These are phyloP conservation scores for Apotomis betuletana DNA, from an alignment of 2,888 invertebrate genomes.

Conservation along the genomic window DNA sequence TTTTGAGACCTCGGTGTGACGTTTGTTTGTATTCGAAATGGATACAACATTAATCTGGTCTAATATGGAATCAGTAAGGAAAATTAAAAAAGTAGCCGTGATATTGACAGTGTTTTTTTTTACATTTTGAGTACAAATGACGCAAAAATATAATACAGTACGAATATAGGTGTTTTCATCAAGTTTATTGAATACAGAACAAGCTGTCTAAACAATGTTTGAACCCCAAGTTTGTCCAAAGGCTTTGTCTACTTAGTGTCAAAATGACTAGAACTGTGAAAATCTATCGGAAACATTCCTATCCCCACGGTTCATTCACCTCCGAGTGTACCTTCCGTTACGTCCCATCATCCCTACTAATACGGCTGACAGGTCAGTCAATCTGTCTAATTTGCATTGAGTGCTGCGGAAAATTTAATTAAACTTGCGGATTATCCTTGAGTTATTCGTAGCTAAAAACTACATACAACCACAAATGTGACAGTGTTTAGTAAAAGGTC, in stretches of 20 bases:
- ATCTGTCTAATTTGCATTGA: not conserved
- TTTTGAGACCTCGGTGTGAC: no score
- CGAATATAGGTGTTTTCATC: not conserved
- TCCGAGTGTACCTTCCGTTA: constrained; percentile 6
- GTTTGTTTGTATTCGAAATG: no score
- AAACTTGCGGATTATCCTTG: not conserved
- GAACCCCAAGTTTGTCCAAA: constrained; percentile 1
- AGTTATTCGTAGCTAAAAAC: no score
- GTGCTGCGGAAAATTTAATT: not conserved
- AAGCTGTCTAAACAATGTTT: constrained; percentile 1
- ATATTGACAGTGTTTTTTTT: no score
- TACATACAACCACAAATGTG: no score
- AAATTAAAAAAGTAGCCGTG: no score
- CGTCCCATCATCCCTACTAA: constrained; percentile 11
- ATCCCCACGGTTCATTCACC: constrained; percentile 6
- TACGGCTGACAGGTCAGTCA: not conserved
- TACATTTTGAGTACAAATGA: no score
- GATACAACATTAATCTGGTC: no score
- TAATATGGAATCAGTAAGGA: no score
- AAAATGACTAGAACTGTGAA: not conserved
- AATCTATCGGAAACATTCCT: constrained; percentile 3
- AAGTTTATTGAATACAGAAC: not conserved
- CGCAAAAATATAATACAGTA: no score
- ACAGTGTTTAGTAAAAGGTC: no score
- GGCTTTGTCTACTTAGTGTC: constrained; percentile 8